Evolutionary conservation across 2,113 vertebrate species (phyloP), one percentile per base, ranked within the genome.

Genomic region (Gnathonemus echidnorhynchus): DNA sequence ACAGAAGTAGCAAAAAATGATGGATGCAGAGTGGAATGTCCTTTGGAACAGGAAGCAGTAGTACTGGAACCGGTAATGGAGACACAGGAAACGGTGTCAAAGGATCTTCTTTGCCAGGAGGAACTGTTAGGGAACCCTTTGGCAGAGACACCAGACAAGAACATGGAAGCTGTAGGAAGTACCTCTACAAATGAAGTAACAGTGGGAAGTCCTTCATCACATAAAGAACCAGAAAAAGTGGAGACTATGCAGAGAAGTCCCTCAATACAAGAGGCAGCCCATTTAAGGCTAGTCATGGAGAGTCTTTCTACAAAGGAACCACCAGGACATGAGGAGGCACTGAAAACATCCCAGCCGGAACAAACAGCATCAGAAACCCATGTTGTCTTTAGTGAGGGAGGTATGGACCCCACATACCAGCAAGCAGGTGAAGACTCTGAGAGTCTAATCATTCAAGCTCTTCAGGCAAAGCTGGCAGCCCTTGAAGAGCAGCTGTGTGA

Each of bases 401-500:
- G 24, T n/a, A 8, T 31, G 13, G 58, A 83, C 24, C n/a, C 48
- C 21, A 15, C 24, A 39, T 45, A 49, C 17, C 35, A 87, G 50
- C 50, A 85, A 45, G 88, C 91, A 46, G 49, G 58, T 49, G 27
- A 27, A 4, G 85, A 90, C 4, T 91, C 90, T 52, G 93, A 95
- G 1, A 62, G 92, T 0, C n/a, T 92, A 0, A 92, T 91, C 39
- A 89, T 96, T 19, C 90, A 93, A 0, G 92, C 90, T 0, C 94
- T 98, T 88, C 95, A 96, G 88, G 96, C 94, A 91, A 97, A 97
- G 93, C 89, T 98, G n/a, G 93, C 91, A 6, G 91, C 86, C 86
- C 94, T 99, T 35, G 96, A 98, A 92, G 91, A 95, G 70, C 95
- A 97, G 91, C 93, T 99, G 91, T 94, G 92, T 83, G 93, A 95